A percentile compares a stretch with the other conserved stretches of the same genome.
phyloP scores from a whole-genome alignment of 2,113 vertebrate genomes.

The Callipepla squamata region DNA sequence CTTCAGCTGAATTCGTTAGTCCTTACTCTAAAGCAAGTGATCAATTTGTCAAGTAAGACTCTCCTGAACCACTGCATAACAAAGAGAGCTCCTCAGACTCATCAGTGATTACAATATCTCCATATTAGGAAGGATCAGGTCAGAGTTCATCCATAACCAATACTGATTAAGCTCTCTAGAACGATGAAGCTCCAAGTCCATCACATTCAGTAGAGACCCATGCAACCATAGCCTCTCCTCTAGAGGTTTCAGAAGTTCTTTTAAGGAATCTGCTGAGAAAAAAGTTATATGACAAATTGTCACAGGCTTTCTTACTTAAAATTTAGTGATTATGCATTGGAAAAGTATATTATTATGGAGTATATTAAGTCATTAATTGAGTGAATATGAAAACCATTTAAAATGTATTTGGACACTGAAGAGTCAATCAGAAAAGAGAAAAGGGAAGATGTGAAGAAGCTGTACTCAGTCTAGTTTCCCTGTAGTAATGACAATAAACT shows the following conservation, averaged over 20 bases:
- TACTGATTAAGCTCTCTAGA: slow-evolving; percentile 77
- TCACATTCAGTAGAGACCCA: slow-evolving; percentile 77
- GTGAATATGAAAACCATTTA: slow-evolving; percentile 81
- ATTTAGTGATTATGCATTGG: slow-evolving; percentile 61
- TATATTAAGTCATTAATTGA: slow-evolving; percentile 83
- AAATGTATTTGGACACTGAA: slow-evolving; percentile 83
- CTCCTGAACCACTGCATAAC: slow-evolving; percentile 76
- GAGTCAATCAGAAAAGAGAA: slow-evolving; percentile 71
- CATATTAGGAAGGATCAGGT: slow-evolving; percentile 72
- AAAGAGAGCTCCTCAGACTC: slow-evolving; percentile 82
- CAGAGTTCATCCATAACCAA: slow-evolving; percentile 28
- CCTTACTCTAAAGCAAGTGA: slow-evolving; percentile 82
- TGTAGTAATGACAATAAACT: slow-evolving; percentile 56
- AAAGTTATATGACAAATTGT: neutral
- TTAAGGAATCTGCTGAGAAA: slow-evolving; percentile 68
- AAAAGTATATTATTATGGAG: slow-evolving; percentile 80
- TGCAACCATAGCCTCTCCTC: slow-evolving; percentile 59
- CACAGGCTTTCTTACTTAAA: slow-evolving; percentile 39
- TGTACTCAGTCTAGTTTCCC: slow-evolving; percentile 76
- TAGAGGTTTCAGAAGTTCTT: slow-evolving; percentile 80
- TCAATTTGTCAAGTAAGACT: slow-evolving; percentile 82
- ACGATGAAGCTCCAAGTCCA: slow-evolving; percentile 81
- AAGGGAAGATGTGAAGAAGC: slow-evolving; percentile 54
- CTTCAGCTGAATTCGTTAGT: slow-evolving; percentile 77
- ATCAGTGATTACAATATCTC: slow-evolving; percentile 82